Percentiles rank a stretch among this genome's conserved stretches.
phyloP scores from a whole-genome alignment of 2,797 vertebrate genomes.

The Gobionotothen gibberifrons region DNA sequence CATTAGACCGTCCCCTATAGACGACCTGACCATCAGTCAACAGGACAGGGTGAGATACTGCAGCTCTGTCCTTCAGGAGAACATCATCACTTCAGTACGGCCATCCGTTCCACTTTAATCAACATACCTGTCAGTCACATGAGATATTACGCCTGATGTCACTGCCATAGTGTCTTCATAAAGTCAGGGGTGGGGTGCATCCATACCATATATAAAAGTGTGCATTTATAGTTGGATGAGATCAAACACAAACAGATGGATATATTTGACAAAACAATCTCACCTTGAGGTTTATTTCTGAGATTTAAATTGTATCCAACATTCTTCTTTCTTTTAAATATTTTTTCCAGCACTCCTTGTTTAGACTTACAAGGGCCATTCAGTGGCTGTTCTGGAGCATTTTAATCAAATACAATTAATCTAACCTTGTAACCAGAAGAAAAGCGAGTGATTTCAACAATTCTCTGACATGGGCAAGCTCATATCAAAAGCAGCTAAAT shows the following conservation, averaged over 20 bases:
- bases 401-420: not conserved
- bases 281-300: not conserved
- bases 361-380: not conserved
- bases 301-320: not conserved
- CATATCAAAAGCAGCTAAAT: not conserved
- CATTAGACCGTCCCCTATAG: not conserved
- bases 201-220: not conserved
- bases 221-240: not conserved
- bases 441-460: not conserved
- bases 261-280: not conserved
- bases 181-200: conserved; percentile 15
- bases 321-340: not conserved
- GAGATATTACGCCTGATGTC: conserved; percentile 42
- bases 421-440: not conserved
- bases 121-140: conserved; percentile 39
- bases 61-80: conserved; percentile 51
- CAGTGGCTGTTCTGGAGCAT: not conserved
- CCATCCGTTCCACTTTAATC: conserved; percentile 48
- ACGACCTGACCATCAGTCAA: conserved; percentile 20
- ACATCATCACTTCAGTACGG: conserved; percentile 34
- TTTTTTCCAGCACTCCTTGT: not conserved
- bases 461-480: not conserved
- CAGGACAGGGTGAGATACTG: conserved; percentile 16
- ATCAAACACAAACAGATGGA: conserved; percentile 1
- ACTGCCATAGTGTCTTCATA: conserved; percentile 31